These are phyloP conservation scores for Danio kyathit DNA, from an alignment of 2,797 vertebrate species.

Conservation along the genomic window DNA sequence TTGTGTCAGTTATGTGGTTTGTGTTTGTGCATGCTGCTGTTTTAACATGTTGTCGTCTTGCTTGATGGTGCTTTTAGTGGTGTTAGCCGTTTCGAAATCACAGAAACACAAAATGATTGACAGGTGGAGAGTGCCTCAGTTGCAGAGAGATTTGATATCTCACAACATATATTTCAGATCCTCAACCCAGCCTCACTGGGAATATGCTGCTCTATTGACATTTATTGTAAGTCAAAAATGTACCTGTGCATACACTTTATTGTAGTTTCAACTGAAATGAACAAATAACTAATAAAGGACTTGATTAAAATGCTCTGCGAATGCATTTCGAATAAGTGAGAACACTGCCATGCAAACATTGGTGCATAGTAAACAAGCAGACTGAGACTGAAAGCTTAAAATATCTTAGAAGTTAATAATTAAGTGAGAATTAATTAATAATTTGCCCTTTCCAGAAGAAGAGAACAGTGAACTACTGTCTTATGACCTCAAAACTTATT, in stretches of 20 bases:
- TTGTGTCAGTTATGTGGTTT: not conserved
- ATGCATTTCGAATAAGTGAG: no score
- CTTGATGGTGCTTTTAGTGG: constrained; percentile 10
- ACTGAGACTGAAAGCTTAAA: no score
- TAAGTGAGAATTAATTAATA: no score
- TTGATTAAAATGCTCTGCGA: no score
- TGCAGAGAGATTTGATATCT: not conserved
- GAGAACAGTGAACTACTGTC: no score
- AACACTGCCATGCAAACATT: no score
- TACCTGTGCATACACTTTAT: not conserved
- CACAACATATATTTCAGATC: not conserved
- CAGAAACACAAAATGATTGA: not conserved
- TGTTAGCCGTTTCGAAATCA: not conserved
- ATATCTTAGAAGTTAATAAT: no score
- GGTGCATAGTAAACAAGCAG: no score
- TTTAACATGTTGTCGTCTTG: not conserved
- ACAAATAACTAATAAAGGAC: not conserved
- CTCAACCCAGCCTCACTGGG: not conserved
- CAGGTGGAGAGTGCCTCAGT: not conserved
- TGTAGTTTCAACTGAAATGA: not conserved
- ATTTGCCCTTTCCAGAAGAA: no score
- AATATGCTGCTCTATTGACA: not conserved
- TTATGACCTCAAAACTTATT: not conserved
- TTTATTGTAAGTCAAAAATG: not conserved
- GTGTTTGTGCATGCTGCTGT: constrained; percentile 4